phyloP scores from a whole-genome alignment of 1,140 invertebrate genomes.

The Drosophila trapezifrons region DNA sequence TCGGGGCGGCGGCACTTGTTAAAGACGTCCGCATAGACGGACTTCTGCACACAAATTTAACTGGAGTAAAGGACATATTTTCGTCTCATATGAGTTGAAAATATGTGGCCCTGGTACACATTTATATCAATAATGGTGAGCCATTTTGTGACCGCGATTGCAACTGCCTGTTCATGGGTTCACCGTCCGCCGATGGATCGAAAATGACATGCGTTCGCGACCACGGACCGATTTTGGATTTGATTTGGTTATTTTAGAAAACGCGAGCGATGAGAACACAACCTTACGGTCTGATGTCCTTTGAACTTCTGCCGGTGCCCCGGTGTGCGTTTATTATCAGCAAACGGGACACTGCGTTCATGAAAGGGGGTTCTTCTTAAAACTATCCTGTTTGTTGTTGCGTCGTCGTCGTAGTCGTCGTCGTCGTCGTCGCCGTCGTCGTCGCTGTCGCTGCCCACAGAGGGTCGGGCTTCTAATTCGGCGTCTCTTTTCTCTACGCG shows the following conservation, averaged over 20 bases:
- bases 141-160: not conserved
- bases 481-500: constrained; percentile 63
- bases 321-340: constrained; percentile 69
- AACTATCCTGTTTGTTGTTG: constrained; percentile 46
- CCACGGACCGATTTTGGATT: constrained; percentile 5
- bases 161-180: not conserved
- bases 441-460: constrained; percentile 37
- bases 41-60: not conserved
- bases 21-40: not conserved
- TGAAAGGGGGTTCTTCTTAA: constrained; percentile 67
- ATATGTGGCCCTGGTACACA: not conserved
- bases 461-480: constrained; percentile 46
- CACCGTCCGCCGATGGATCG: not conserved
- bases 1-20: constrained; percentile 1
- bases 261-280: constrained; percentile 52
- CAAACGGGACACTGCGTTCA: constrained; percentile 68
- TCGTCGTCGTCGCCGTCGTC: constrained; percentile 24
- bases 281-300: constrained; percentile 78
- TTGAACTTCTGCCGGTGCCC: constrained; percentile 76
- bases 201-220: constrained; percentile 21
- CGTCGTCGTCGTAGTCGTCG: constrained; percentile 25
- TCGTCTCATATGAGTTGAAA: not conserved
- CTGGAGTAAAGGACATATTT: not conserved
- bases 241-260: constrained; percentile 9
- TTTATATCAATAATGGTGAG: not conserved